Percentiles rank a stretch among this genome's conserved stretches.
phyloP scores from a whole-genome alignment of 2,113 vertebrate genomes.

The Mystacornis crossleyi region DNA sequence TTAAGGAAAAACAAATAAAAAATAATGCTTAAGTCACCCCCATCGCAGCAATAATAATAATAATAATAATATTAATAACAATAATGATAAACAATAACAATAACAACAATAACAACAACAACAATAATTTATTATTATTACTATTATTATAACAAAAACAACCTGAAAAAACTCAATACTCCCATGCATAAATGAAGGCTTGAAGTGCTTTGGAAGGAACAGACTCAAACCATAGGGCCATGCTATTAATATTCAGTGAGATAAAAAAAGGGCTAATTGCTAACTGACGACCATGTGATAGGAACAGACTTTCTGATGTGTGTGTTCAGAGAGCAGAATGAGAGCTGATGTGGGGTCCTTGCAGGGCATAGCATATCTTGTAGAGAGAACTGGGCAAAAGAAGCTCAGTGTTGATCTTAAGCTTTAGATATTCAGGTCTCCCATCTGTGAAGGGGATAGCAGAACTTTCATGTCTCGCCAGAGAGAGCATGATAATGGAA shows the following conservation, averaged over 20 bases:
- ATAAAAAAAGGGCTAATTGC: background rate
- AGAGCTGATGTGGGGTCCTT: background rate
- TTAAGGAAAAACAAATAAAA: background rate
- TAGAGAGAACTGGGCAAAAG: background rate
- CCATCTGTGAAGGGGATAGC: background rate
- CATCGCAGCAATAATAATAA: background rate
- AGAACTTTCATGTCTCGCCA: background rate
- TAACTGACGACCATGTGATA: background rate
- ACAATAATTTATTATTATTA: too few relatives aligned
- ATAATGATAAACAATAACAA: too few relatives aligned
- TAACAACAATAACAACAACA: too few relatives aligned
- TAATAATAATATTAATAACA: too few relatives aligned
- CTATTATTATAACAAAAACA: too few relatives aligned
- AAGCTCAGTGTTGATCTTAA: background rate
- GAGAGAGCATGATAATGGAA: background rate
- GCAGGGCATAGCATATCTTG: background rate
- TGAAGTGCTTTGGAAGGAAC: background rate
- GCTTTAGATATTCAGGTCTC: background rate
- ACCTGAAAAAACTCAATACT: accelerated
- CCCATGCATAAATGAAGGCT: background rate
- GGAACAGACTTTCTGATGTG: background rate
- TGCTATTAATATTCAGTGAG: background rate
- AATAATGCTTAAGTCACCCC: accelerated
- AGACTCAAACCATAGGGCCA: background rate
- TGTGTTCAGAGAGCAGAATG: background rate